Percentiles rank a stretch among this genome's conserved stretches.
phyloP scores from a whole-genome alignment of 2,113 vertebrate species.

The Boulengeromyrus knoepffleri region DNA sequence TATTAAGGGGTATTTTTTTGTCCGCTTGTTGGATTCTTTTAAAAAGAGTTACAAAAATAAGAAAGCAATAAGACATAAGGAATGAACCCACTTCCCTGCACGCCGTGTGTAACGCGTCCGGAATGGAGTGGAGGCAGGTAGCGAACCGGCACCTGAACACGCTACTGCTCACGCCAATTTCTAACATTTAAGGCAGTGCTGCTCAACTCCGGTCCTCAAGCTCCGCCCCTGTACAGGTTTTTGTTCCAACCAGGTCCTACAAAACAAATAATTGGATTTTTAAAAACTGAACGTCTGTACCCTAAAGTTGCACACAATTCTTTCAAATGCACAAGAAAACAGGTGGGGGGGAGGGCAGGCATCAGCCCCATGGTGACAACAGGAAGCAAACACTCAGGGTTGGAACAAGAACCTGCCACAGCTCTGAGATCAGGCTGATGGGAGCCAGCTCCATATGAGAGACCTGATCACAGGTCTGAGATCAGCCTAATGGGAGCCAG shows the following conservation, averaged over 20 bases:
- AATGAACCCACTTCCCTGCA: constrained; percentile 48
- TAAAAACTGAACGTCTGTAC: constrained; percentile 55
- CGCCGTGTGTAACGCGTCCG: constrained; percentile 39
- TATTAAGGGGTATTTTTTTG: constrained; percentile 55
- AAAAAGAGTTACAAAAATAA: constrained; percentile 65
- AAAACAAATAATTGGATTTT: constrained; percentile 75
- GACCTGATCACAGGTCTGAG: background rate
- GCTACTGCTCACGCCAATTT: constrained; percentile 41
- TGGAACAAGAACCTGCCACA: constrained; percentile 70
- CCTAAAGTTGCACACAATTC: constrained; percentile 45
- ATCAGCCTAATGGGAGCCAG: background rate
- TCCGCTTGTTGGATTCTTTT: constrained; percentile 55
- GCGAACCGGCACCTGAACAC: constrained; percentile 60
- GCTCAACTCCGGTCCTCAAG: constrained; percentile 78
- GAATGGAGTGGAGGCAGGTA: constrained; percentile 51
- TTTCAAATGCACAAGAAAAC: constrained; percentile 21
- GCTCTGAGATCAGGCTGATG: constrained; percentile 12
- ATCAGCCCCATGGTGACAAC: constrained; percentile 59
- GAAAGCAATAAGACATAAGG: constrained; percentile 50
- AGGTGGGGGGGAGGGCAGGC: constrained; percentile 33
- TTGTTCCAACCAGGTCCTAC: constrained; percentile 80
- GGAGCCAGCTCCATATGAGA: background rate
- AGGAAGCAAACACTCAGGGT: constrained; percentile 68
- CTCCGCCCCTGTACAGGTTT: constrained; percentile 75
- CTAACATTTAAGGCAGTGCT: constrained; percentile 68